phyloP scores from a whole-genome alignment of 2,113 vertebrate genomes.

The Hydropotes inermis region DNA sequence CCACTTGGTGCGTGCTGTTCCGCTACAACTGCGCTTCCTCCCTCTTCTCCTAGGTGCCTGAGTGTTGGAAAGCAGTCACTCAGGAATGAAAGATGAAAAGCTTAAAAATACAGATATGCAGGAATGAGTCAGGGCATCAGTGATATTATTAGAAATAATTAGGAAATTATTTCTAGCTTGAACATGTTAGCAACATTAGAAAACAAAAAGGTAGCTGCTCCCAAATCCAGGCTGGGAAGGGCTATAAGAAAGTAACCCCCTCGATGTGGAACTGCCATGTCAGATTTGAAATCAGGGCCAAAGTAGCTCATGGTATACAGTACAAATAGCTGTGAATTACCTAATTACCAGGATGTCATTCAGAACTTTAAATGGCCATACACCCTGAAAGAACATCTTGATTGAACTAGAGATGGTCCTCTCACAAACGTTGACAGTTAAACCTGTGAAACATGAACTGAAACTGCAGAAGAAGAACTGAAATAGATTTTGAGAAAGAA shows the following conservation, averaged over 20 bases:
- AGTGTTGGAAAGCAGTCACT: not conserved
- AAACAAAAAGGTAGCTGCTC: not conserved
- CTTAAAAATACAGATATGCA: not conserved
- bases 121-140: not conserved
- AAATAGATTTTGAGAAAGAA: slow-evolving; percentile 48
- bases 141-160: not conserved
- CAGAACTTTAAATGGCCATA: not conserved
- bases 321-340: not conserved
- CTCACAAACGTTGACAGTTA: not conserved
- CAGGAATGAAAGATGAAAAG: not conserved
- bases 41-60: not conserved
- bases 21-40: not conserved
- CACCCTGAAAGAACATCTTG: not conserved
- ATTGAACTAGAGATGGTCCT: not conserved
- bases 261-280: not conserved
- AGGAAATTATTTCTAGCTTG: not conserved
- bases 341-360: not conserved
- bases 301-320: not conserved
- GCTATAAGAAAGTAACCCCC: not conserved
- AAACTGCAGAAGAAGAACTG: slow-evolving; percentile 60
- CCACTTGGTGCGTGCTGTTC: not conserved
- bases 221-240: not conserved
- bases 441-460: slow-evolving; percentile 53
- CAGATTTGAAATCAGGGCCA: not conserved
- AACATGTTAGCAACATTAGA: not conserved